Percentiles rank a stretch among this genome's conserved stretches.
These are phyloP conservation scores for Dynastes maya DNA, from an alignment of 2,888 invertebrate genomes.

Conservation along the genomic window DNA sequence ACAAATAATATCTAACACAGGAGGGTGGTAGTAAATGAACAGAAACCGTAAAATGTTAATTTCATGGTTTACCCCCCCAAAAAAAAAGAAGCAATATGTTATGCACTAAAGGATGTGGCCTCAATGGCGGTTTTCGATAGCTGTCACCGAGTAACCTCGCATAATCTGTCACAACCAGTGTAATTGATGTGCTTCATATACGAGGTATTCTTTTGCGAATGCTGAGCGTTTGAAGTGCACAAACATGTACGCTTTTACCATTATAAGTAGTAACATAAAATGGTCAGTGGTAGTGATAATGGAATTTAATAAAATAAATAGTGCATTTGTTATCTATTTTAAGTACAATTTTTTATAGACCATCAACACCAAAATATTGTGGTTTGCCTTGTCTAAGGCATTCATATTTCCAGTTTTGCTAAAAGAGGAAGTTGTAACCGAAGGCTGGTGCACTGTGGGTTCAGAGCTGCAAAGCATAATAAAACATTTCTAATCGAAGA, in stretches of 20 bases:
- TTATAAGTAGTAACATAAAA: background rate
- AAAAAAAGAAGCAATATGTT: constrained; percentile 38
- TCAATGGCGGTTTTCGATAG: constrained; percentile 42
- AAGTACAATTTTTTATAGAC: no score
- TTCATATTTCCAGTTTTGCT: no score
- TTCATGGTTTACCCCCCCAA: constrained; percentile 37
- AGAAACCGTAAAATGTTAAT: constrained; percentile 35
- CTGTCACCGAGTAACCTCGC: constrained; percentile 33
- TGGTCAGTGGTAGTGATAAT: background rate
- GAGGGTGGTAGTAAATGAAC: background rate
- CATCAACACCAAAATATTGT: no score
- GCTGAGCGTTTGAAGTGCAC: no score
- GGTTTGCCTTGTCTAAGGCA: no score
- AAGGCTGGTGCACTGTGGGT: no score
- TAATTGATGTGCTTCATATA: constrained; percentile 4
- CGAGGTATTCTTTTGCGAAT: background rate
- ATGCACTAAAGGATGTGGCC: constrained; percentile 14
- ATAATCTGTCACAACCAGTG: constrained; percentile 39
- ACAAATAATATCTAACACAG: background rate
- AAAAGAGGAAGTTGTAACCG: no score
- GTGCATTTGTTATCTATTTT: no score
- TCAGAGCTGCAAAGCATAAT: no score
- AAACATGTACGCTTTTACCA: background rate
- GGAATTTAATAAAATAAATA: no score
- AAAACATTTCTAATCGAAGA: no score